Percentiles rank a stretch among this genome's conserved stretches.
Conservation (phyloP, 2,797 vertebrate genomes). For the Adelosebastes latens region DNA sequence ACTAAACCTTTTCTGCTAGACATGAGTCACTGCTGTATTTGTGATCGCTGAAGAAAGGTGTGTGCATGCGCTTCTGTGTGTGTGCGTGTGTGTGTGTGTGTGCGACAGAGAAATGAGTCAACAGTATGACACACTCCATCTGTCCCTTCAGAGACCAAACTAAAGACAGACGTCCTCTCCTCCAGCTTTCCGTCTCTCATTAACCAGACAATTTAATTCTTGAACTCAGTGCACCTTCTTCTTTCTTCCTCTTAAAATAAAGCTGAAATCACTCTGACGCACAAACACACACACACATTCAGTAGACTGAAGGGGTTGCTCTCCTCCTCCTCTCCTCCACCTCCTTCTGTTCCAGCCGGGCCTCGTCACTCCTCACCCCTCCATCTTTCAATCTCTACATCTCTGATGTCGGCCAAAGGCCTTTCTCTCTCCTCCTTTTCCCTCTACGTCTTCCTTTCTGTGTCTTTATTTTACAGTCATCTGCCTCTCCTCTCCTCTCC, state of each 20-base stretch:
- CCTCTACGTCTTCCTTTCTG: neutral
- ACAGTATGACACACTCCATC: constrained; percentile 61
- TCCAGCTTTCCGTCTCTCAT: constrained; percentile 53
- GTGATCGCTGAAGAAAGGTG: constrained; percentile 44
- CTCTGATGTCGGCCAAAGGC: constrained; percentile 38
- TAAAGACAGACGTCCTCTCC: constrained; percentile 39
- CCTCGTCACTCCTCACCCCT: constrained; percentile 46
- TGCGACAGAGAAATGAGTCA: constrained; percentile 57
- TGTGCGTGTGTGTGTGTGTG: constrained; percentile 28
- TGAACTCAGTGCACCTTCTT: constrained; percentile 59
- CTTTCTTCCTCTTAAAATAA: constrained; percentile 40
- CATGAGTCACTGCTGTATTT: constrained; percentile 76
- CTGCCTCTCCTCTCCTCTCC: neutral
- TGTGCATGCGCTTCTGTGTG: constrained; percentile 30
- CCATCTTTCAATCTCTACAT: constrained; percentile 34
- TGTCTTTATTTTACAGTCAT: neutral
- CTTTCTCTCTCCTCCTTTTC: neutral
- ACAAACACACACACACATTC: constrained; percentile 14
- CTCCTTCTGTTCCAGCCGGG: constrained; percentile 35
- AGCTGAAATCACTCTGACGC: constrained; percentile 11
- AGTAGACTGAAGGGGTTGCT: constrained; percentile 44
- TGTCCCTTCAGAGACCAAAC: constrained; percentile 51
- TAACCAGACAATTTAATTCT: constrained; percentile 42
- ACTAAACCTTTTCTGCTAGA: constrained; percentile 70
- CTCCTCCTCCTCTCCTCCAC: constrained; percentile 18